Base-by-base conservation (phyloP, 2,888 invertebrate species). In the Timandra comae region DNA sequence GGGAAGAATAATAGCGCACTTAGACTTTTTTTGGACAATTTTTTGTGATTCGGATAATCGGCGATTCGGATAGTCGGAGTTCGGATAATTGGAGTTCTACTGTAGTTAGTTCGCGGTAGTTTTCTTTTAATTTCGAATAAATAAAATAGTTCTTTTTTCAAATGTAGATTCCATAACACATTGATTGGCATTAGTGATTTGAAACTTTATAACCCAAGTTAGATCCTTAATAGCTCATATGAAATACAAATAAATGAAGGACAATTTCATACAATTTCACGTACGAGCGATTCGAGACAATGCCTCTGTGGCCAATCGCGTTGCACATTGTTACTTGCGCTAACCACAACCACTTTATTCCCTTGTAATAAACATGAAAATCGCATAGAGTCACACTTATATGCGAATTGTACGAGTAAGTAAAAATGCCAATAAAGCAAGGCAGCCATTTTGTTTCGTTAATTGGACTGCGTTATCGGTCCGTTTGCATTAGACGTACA, bases 381-480 rank as follows among this genome's bases (percentile, higher is more conserved):
- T 45, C 28, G 12, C 6, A 23, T 39, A 36, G 41, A 34, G 35
- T 11, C 29, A 28, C 25, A 38, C 12, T 39, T 23, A 35, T 9
- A 29, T 13, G 12, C 12, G 30, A 33, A 28, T n/a, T n/a, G n/a
- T 27, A 24, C 16, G 29, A 19, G 45, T 49, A 56, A 59, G 56
- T 58, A 63, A 67, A 68, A 70, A 65, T 59, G 51, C 61, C 50
- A 47, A 57, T 68, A 63, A 68, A 45, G 41, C 35, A 37, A 32
- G 46, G 56, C 43, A 34, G 66, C 61, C 67, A 64, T 67, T 63
- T 63, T 69, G 64, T 63, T 64, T 67, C 52, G 56, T 75, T 80
- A 82, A 80, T 82, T 80, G 75, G 70, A 5, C 64, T 50, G 54
- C 43, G 65, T 75, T 79, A 78, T 79, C 78, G 70, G 49, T 46